Percentiles rank a stretch among this genome's conserved stretches.
These are phyloP conservation scores for Anthopleura sola DNA, from an alignment of 64 coral and sea anemone species.

Conservation along the genomic window DNA sequence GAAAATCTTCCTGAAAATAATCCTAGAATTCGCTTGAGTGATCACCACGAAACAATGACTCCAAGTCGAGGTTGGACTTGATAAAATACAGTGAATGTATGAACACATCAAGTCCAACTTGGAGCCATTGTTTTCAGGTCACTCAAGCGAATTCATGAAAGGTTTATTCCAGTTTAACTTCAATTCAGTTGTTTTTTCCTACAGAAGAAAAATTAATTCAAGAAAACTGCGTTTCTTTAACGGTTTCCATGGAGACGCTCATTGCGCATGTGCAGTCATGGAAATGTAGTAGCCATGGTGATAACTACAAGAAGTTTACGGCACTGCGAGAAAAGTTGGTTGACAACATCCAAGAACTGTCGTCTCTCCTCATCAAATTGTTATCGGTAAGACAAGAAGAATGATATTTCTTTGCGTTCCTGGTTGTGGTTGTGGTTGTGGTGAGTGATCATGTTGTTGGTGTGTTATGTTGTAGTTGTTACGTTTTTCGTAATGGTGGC, in stretches of 20 bases:
- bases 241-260: slow-evolving; percentile 16
- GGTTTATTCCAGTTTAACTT: no score
- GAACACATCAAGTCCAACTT: no score
- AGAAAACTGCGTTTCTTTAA: background rate
- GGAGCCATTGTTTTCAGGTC: no score
- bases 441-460: background rate
- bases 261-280: background rate
- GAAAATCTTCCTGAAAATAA: no score
- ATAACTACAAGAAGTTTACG: slow-evolving; percentile 10
- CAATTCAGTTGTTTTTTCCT: background rate
- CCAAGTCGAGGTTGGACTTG: no score
- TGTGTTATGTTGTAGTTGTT: no score
- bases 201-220: background rate
- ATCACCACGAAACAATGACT: no score
- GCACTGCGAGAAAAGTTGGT: background rate
- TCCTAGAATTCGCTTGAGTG: no score
- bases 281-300: background rate
- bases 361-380: background rate
- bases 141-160: no score
- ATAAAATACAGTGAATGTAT: no score
- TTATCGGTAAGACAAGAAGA: slow-evolving; percentile 5
- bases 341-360: background rate
- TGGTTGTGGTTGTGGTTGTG: background rate
- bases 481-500: no score
- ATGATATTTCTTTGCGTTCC: background rate